Base-by-base conservation (phyloP, 2,797 vertebrate species). In the Mormyrops attenuatus region DNA sequence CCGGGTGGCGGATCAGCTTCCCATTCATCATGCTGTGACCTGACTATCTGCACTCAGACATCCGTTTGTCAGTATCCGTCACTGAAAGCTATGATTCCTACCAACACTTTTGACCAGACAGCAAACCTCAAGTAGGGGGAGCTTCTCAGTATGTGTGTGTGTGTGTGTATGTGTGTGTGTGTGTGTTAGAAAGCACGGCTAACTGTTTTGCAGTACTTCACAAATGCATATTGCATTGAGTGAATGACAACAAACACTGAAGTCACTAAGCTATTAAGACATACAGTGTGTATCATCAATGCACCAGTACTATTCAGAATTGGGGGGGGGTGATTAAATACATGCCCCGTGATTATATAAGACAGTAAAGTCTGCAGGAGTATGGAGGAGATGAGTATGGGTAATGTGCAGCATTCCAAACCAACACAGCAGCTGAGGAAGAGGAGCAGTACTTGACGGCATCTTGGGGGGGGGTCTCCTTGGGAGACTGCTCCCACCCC, bases 21-120 rank as follows among this genome's bases (percentile, higher is more conserved):
- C 91, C 93, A 93, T 95, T 94, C 95, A 94, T 94, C 95, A 77
- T 94, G 94, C 94, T 92, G 93, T 93, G 91, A 94, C 94, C 94
- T 94, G 63, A 69, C 63, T 30, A 34, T 34, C 26, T 69, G 93
- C 91, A 92, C 95, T 93, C 93, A 94, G 94, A 94, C 95, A 95
- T 94, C 94, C 92, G 88, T 93, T 95, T 95, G 95, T 95, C 95
- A 95, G 94, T 92, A 89, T 94, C 94, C 94, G 93, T 96, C 96
- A 96, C 96, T 96, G 96, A 96, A 96, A 95, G 93, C 95, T 95
- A 93, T 95, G 95, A 96, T 95, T 94, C 95, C 93, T 92, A 91
- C 93, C 95, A 95, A 95, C 95, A 92, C 94, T 93, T 95, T 94
- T 92, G 92, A 91, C 95, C 95, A 96, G 95, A 96, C 95, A 95